Conservation (phyloP, 2,888 invertebrate species). For the Nowickia ferox region DNA sequence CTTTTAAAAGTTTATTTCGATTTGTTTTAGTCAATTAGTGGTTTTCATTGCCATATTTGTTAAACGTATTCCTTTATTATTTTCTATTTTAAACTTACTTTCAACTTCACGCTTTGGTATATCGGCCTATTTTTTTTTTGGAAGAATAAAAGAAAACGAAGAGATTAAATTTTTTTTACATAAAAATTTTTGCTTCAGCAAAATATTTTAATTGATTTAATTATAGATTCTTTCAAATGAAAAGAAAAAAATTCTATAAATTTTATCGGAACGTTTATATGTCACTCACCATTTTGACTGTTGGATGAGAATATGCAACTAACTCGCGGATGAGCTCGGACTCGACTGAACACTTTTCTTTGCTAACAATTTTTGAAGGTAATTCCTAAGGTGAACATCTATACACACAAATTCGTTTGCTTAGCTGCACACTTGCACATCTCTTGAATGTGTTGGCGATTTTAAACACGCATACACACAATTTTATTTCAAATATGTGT, state of each 20-base stretch:
- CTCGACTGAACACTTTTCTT: conserved; percentile 83
- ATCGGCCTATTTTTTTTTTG: conserved; percentile 86
- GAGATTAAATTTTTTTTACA: conserved; percentile 48
- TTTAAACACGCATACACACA: conserved; percentile 8
- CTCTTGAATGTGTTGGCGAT: conserved; percentile 29
- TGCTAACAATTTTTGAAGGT: conserved; percentile 82
- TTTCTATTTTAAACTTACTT: conserved; percentile 87
- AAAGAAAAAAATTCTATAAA: conserved; percentile 64
- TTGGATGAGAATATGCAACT: conserved; percentile 84
- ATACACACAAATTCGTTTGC: conserved; percentile 68
- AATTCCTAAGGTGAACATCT: conserved; percentile 80
- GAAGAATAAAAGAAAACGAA: conserved; percentile 74
- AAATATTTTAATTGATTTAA: conserved; percentile 26
- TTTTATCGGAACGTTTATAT: conserved; percentile 49
- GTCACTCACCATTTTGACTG: conserved; percentile 88
- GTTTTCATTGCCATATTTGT: conserved; percentile 27
- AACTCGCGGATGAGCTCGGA: conserved; percentile 84
- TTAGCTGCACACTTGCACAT: conserved; percentile 38
- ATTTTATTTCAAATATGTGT: conserved; percentile 9
- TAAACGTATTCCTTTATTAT: conserved; percentile 50
- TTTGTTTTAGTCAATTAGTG: conserved; percentile 18
- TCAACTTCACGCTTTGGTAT: conserved; percentile 94
- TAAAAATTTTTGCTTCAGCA: conserved; percentile 22
- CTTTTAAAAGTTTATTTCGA: not conserved
- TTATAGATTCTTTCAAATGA: conserved; percentile 29